Evolutionary conservation across 1,140 invertebrate species (phyloP).

Genomic region (Geopemphigus sp.): DNA sequence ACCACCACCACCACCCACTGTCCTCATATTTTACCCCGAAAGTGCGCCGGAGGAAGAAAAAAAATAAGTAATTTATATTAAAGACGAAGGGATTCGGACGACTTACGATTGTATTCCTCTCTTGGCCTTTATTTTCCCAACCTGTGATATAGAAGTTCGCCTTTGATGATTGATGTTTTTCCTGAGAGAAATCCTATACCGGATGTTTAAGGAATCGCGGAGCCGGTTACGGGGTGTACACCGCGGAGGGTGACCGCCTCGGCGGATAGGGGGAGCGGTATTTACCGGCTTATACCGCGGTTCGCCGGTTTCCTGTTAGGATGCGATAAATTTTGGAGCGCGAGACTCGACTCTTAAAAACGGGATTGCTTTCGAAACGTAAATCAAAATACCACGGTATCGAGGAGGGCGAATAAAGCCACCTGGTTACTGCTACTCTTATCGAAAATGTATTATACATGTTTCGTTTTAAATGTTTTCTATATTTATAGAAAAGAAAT

Average conservation of each 20-base stretch:
- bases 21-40: constrained; percentile 9
- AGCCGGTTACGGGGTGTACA: constrained; percentile 24
- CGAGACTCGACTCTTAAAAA: constrained; percentile 40
- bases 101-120: constrained; percentile 47
- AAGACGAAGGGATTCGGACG: constrained; percentile 48
- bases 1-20: no score
- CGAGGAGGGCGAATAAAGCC: not conserved
- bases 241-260: not conserved
- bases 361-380: constrained; percentile 47
- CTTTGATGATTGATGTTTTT: constrained; percentile 49
- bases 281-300: constrained; percentile 42
- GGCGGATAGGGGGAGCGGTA: not conserved
- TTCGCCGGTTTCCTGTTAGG: constrained; percentile 35
- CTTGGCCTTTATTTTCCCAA: constrained; percentile 29
- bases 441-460: constrained; percentile 20
- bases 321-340: constrained; percentile 39
- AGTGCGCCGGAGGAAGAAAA: constrained; percentile 9
- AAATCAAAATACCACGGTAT: constrained; percentile 38
- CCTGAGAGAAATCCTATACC: constrained; percentile 32
- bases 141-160: constrained; percentile 35
- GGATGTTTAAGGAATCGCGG: constrained; percentile 37
- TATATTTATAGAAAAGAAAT: not conserved
- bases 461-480: not conserved
- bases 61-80: constrained; percentile 47
- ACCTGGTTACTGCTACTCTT: constrained; percentile 9